Evolutionary conservation across 2,797 vertebrate species (phyloP).

Genomic region (Danio tinwini): DNA sequence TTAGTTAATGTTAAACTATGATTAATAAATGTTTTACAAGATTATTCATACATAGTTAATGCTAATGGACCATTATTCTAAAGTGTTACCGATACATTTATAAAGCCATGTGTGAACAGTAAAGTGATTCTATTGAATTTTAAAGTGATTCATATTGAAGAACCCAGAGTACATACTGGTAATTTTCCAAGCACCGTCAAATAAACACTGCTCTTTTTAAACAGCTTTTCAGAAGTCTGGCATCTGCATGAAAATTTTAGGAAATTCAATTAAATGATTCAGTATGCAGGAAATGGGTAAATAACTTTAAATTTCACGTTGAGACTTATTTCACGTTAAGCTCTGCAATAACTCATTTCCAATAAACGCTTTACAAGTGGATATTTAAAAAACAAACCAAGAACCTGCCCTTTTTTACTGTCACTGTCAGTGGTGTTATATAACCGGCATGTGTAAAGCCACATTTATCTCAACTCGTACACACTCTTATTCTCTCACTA

Average conservation of each 20-base stretch:
- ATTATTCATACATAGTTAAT: too few species aligned
- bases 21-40: too few species aligned
- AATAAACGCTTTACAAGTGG: neutral
- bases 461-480: constrained; percentile 5
- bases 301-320: neutral
- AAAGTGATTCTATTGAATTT: too few species aligned
- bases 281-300: neutral
- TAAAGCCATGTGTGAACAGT: too few species aligned
- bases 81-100: too few species aligned
- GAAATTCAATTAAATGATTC: neutral
- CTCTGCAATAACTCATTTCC: neutral
- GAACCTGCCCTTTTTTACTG: neutral
- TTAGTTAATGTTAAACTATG: too few species aligned
- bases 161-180: neutral
- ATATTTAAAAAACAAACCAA: constrained; percentile 14
- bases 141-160: too few species aligned
- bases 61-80: too few species aligned
- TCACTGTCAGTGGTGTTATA: constrained; percentile 29
- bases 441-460: constrained; percentile 48
- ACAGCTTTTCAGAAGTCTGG: neutral
- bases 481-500: neutral
- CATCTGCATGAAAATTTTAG: neutral
- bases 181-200: neutral
- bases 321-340: neutral
- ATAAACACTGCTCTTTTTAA: neutral